Evolutionary conservation across 2,888 invertebrate species (phyloP), one percentile per base, ranked within the genome.

Genomic region (Agrochola circellaris): DNA sequence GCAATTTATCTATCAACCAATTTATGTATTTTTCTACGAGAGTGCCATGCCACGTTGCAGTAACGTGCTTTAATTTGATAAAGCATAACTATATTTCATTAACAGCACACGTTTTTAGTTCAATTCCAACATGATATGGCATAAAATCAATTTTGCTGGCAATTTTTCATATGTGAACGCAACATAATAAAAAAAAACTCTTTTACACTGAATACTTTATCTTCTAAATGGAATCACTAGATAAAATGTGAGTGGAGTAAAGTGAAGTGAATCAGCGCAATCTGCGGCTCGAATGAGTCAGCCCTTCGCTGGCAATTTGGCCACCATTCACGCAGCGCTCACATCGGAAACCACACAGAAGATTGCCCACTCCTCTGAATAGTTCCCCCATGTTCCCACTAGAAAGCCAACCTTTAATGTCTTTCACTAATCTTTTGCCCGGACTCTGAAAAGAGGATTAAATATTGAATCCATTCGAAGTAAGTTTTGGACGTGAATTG

Each of bases 231-330:
- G 89, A 88, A 89, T 88, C 88, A 86, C 87, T 86, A 87, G 88
- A 89, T 90, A 89, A 90, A 93, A 90, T 89, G 88, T 88, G 87
- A 92, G 89, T 89, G 89, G 85, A 89, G 88, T 88, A 91, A 92
- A 92, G 91, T 90, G 90, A 90, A 93, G 93, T 94, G 94, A 95
- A 94, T 94, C 92, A 92, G 88, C 90, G 93, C 92, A 94, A 94
- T 95, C 92, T 93, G 91, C 80, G 89, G 87, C 85, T 90, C 87
- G 93, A 93, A 93, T 94, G 94, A 94, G 91, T 94, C 94, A 93
- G 93, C 93, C 92, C 93, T 94, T 94, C 93, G 90, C 90, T 91
- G 90, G 93, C 95, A 96, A 96, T 95, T 95, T 96, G 91, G 93
- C 86, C 91, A 91, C 95, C 90, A 95, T 95, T 96, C 95, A 95